Evolutionary conservation across 2,113 vertebrate genomes (phyloP), one percentile per base, ranked within the genome.

Genomic region (Tragelaphus imberbis): DNA sequence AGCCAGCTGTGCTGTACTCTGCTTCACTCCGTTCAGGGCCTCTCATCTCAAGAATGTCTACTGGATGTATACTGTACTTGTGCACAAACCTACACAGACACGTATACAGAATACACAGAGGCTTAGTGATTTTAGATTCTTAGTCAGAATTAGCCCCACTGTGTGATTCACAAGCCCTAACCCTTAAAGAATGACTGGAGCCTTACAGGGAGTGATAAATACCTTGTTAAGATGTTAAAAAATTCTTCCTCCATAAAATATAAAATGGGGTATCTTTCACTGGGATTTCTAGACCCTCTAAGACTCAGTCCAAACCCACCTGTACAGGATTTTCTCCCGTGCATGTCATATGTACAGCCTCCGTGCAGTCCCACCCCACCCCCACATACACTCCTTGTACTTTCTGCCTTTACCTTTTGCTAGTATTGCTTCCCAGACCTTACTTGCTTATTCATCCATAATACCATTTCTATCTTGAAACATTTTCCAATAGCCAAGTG

Each of bases 281-380:
- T 88, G 19, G 23, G 15, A 89, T 79, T 84, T 56, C 87, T 33
- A 86, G 40, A 40, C 14, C 51, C n/a, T 63, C 59, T 2, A 21
- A 2, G 40, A 47, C 23, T 23, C 53, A 79, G 44, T 4, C 14
- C 68, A 61, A 91, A 65, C 15, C 36, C 15, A 44, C 36, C 55
- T 33, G 23, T 75, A 44, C 14, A 56, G 44, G 30, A 75, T 30
- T 84, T 55, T 25, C 63, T 33, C 56, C 71, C 36, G 10, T 1
- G 2, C 11, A 10, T 1, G 27, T 36, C 12, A n/a, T 14, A 5
- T 0, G 21, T 0, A 21, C 3, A 36, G n/a, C 36, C 36, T 47
- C 44, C 9, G 25, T 3, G 25, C 1, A 21, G 17, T 23, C 19
- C 53, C 14, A 49, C 6, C 36, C 21, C 36, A 23, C 36, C 21